Evolutionary conservation across 2,797 vertebrate genomes (phyloP).

Genomic region (Poecile montanus): DNA sequence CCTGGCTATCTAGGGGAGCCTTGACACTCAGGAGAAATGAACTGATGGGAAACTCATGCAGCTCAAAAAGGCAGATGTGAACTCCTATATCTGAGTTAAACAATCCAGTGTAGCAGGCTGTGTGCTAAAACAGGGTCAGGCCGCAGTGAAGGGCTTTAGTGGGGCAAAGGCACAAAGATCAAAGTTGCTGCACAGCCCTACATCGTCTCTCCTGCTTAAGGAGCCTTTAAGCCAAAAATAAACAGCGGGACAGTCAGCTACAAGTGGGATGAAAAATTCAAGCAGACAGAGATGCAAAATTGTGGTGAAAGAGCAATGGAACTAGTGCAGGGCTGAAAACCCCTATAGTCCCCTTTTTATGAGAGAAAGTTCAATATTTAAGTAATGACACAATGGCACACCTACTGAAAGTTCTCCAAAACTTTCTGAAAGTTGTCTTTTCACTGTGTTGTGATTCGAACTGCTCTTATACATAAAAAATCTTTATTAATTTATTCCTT

Average conservation of each 20-base stretch:
- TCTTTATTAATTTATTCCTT: neutral
- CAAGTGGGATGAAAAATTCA: neutral
- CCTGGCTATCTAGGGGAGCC: neutral
- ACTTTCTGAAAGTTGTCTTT: neutral
- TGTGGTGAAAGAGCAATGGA: neutral
- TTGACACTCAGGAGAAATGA: neutral
- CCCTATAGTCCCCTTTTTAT: neutral
- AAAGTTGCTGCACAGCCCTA: rapidly evolving
- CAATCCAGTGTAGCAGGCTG: neutral
- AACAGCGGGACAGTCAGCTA: neutral
- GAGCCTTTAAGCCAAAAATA: neutral
- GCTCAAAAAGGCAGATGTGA: neutral
- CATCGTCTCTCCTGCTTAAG: neutral
- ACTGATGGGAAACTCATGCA: no score
- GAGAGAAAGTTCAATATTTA: neutral
- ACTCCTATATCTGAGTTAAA: neutral
- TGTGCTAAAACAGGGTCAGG: neutral
- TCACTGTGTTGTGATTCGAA: neutral
- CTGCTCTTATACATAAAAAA: neutral
- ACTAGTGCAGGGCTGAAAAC: neutral
- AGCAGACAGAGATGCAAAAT: neutral
- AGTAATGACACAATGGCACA: neutral
- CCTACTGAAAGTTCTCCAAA: neutral
- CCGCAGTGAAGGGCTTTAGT: neutral
- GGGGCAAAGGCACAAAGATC: neutral